These are phyloP conservation scores for Agrypnus murinus DNA, from an alignment of 2,888 invertebrate genomes.

Conservation along the genomic window DNA sequence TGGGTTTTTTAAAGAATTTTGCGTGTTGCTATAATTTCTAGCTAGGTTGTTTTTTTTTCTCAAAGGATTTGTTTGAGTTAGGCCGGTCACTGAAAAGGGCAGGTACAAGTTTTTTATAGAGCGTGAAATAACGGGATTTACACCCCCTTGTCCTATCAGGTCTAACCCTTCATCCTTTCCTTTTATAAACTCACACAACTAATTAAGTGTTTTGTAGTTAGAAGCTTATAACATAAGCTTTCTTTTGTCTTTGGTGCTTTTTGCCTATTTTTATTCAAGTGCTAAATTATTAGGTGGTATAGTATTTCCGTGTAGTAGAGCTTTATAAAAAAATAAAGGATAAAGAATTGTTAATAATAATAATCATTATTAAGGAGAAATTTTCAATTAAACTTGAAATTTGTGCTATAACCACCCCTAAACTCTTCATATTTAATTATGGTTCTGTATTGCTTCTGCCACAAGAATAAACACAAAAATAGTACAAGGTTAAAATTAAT, in stretches of 20 bases:
- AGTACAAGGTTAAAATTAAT: constrained; percentile 33
- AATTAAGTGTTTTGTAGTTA: constrained; percentile 28
- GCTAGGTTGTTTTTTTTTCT: neutral
- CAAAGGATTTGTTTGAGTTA: constrained; percentile 24
- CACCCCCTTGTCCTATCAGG: constrained; percentile 31
- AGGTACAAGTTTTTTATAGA: constrained; percentile 47
- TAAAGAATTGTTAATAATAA: too few species aligned
- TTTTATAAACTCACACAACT: constrained; percentile 18
- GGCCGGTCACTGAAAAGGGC: constrained; percentile 31
- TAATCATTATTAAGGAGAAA: too few species aligned
- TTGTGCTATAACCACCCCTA: neutral
- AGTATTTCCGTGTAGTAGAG: too few species aligned
- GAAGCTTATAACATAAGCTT: neutral
- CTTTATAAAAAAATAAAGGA: neutral
- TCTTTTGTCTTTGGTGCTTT: constrained; percentile 11
- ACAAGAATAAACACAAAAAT: constrained; percentile 26
- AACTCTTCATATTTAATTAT: constrained; percentile 8
- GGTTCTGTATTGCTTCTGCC: neutral
- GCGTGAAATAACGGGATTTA: constrained; percentile 45
- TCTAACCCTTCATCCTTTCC: constrained; percentile 37
- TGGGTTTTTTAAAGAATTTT: too few species aligned
- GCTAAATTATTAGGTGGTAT: neutral
- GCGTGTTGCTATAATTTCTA: neutral
- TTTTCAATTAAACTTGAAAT: neutral
- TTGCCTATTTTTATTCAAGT: neutral